Conservation (phyloP, 2,888 invertebrate genomes). For the Deilephila porcellus region DNA sequence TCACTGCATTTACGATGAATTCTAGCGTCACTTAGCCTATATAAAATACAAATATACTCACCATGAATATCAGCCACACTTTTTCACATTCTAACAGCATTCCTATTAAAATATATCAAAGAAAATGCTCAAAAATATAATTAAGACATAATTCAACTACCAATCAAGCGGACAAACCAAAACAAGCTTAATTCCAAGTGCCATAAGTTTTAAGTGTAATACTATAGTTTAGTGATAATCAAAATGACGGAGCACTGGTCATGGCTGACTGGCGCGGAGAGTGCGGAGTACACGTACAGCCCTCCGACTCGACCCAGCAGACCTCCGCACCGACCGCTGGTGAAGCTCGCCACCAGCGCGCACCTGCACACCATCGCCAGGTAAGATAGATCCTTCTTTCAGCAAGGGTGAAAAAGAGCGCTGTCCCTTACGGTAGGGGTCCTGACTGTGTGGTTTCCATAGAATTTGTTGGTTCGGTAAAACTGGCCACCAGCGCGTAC, state of each 20-base stretch:
- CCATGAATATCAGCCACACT: not conserved
- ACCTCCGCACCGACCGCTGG: constrained; percentile 77
- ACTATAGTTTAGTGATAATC: not conserved
- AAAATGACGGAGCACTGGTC: constrained; percentile 79
- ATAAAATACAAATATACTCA: no score
- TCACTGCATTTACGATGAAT: no score
- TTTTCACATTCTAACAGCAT: not conserved
- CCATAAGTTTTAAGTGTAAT: constrained; percentile 9
- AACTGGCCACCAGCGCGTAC: constrained; percentile 77
- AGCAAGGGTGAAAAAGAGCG: no score
- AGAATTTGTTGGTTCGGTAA: no score
- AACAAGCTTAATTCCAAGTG: no score
- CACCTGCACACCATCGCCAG: constrained; percentile 77
- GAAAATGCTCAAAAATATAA: no score
- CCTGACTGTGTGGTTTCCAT: no score
- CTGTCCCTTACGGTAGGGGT: no score
- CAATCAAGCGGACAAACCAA: no score
- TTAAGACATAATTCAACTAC: no score
- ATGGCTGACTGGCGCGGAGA: constrained; percentile 72
- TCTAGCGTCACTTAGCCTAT: no score
- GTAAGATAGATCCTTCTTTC: constrained; percentile 49
- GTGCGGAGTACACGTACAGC: constrained; percentile 77
- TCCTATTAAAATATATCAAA: not conserved
- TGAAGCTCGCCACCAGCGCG: constrained; percentile 77
- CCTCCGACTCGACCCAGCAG: constrained; percentile 74